These are phyloP conservation scores for Oxyura jamaicensis DNA, from an alignment of 2,113 vertebrate genomes.

Conservation along the genomic window DNA sequence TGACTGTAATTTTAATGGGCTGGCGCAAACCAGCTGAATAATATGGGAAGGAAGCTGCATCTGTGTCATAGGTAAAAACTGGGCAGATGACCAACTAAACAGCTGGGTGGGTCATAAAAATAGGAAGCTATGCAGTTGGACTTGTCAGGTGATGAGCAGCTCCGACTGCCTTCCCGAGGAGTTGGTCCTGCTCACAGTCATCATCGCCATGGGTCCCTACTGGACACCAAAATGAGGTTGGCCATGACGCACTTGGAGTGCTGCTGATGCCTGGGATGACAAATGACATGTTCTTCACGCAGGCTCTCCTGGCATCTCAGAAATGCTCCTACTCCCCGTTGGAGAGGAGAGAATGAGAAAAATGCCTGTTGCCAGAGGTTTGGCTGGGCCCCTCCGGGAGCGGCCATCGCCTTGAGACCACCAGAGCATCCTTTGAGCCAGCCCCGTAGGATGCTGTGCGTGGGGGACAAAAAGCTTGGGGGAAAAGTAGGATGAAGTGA, in stretches of 20 bases:
- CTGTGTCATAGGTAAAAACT: conserved; percentile 10
- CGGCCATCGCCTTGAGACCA: no score
- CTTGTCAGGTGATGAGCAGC: neutral
- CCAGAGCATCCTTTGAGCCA: neutral
- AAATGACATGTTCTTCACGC: neutral
- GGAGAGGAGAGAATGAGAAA: neutral
- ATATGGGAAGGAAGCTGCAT: conserved; percentile 18
- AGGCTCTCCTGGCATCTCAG: neutral
- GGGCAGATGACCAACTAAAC: conserved; percentile 25
- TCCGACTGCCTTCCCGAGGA: neutral
- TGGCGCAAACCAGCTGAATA: neutral
- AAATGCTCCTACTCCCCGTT: neutral
- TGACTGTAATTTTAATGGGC: conserved; percentile 39
- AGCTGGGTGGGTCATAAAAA: conserved; percentile 53
- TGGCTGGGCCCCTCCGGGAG: neutral
- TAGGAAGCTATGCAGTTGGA: conserved; percentile 44
- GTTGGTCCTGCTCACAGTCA: neutral
- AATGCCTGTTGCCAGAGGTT: neutral
- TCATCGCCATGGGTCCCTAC: neutral
- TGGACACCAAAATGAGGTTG: neutral
- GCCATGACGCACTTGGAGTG: neutral
- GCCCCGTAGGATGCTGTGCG: fast-evolving
- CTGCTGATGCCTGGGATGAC: neutral
- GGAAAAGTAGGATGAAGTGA: fast-evolving
- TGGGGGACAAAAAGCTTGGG: neutral